Percentiles rank a stretch among this genome's conserved stretches.
Conservation (phyloP, 2,888 invertebrate species). For the Coremacera marginata region DNA sequence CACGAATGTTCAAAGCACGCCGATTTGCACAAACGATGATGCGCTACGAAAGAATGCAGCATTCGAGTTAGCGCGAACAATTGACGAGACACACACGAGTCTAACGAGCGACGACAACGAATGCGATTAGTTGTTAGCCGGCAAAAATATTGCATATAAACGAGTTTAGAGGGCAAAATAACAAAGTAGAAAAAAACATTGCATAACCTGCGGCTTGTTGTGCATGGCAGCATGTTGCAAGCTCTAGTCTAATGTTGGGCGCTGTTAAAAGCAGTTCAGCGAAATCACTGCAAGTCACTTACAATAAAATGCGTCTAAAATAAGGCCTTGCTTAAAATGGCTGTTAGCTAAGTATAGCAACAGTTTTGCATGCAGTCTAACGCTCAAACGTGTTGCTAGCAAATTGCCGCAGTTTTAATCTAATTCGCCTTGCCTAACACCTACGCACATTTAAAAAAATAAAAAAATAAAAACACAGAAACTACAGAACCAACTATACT, state of each 20-base stretch:
- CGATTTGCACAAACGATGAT: neutral
- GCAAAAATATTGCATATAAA: neutral
- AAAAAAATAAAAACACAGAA: neutral
- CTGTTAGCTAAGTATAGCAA: neutral
- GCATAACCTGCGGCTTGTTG: conserved; percentile 9
- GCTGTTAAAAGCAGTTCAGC: neutral
- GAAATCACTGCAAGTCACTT: neutral
- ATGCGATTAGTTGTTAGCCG: neutral
- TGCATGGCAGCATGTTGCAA: neutral
- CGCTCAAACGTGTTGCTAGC: conserved; percentile 57
- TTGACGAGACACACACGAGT: conserved; percentile 2
- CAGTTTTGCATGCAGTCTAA: conserved; percentile 31
- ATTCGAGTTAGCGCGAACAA: neutral
- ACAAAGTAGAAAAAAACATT: neutral
- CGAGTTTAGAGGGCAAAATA: no score
- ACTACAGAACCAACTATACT: no score
- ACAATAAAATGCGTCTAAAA: conserved; percentile 12
- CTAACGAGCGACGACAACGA: neutral
- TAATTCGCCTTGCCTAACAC: neutral
- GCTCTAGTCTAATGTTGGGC: neutral
- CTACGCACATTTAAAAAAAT: neutral
- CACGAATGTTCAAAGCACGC: neutral
- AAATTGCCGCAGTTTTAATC: conserved; percentile 55
- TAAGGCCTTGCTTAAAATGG: neutral
- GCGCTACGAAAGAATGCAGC: neutral